Evolutionary conservation across 2,113 vertebrate genomes (phyloP).

Genomic region (Apaloderma vittatum): DNA sequence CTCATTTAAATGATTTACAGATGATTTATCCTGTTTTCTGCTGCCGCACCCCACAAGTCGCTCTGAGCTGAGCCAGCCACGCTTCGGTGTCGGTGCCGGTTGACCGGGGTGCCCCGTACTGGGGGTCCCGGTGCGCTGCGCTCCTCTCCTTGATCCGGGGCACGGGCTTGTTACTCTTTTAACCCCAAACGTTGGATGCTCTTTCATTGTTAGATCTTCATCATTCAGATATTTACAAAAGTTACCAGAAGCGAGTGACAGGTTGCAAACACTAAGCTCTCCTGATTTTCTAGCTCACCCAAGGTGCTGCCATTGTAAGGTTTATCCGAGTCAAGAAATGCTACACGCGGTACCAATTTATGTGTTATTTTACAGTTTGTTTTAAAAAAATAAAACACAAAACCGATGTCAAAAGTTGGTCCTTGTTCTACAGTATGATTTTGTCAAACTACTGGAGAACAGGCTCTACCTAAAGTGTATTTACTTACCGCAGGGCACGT

Average conservation of each 20-base stretch:
- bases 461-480: not conserved
- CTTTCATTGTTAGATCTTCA: not conserved
- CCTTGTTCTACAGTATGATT: not conserved
- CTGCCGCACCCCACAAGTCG: fast-evolving
- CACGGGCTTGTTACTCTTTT: not conserved
- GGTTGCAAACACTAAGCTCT: not conserved
- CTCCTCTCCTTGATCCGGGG: not conserved
- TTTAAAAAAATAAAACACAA: not conserved
- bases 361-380: not conserved
- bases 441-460: not conserved
- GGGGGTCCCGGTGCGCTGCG: not conserved
- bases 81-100: fast-evolving
- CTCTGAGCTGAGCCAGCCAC: not conserved
- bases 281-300: not conserved
- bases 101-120: not conserved
- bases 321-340: not conserved
- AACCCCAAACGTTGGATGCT: not conserved
- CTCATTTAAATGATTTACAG: not conserved
- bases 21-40: not conserved
- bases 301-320: not conserved
- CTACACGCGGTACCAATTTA: not conserved
- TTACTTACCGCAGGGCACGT: not conserved
- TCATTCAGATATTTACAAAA: not conserved
- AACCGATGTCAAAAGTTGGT: not conserved
- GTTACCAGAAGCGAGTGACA: not conserved